Evolutionary conservation across 2,113 vertebrate genomes (phyloP).

Genomic region (Eupsittula cactorum): DNA sequence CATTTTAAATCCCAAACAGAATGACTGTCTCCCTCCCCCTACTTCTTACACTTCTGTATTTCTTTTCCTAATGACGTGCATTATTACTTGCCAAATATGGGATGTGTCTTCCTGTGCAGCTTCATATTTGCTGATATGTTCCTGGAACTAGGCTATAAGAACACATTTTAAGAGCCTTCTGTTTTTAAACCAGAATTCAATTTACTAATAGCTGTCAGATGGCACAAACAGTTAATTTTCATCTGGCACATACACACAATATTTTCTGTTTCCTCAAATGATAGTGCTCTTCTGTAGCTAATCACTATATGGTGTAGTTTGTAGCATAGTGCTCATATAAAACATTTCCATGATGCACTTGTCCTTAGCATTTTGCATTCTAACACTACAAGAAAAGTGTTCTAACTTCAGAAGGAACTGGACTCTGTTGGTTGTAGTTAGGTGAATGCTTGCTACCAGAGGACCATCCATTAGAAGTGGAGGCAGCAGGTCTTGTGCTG

Average conservation of each 20-base stretch:
- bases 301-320: neutral
- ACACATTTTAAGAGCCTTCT: neutral
- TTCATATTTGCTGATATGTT: neutral
- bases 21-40: neutral
- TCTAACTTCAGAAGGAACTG: neutral
- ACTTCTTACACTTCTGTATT: neutral
- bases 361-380: neutral
- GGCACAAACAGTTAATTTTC: neutral
- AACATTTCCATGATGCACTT: fast-evolving
- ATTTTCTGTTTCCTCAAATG: neutral
- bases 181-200: neutral
- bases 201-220: neutral
- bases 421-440: neutral
- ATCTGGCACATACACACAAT: neutral
- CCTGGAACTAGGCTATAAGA: neutral
- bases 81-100: slow-evolving; percentile 1
- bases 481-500: neutral
- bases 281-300: neutral
- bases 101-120: neutral
- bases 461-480: neutral
- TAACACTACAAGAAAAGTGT: neutral
- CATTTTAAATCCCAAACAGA: neutral
- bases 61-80: neutral
- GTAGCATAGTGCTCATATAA: neutral
- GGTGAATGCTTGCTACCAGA: neutral